Evolutionary conservation across 2,888 invertebrate genomes (phyloP).

Genomic region (Labia minor): DNA sequence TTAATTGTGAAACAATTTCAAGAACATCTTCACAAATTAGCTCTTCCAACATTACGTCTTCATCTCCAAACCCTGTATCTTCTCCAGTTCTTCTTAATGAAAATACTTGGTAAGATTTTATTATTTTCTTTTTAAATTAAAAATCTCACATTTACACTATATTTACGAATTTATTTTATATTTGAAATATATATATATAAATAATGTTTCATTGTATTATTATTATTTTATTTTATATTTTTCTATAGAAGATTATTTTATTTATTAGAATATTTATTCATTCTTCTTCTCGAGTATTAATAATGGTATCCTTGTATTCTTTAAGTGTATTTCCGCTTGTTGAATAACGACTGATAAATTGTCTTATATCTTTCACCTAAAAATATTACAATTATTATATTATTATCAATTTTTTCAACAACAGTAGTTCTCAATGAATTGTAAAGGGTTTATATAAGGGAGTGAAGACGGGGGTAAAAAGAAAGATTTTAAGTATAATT

Average conservation of each 20-base stretch:
- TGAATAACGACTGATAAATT: background rate
- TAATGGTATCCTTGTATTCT: background rate
- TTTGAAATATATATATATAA: too few species aligned
- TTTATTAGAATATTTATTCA: background rate
- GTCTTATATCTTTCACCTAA: background rate
- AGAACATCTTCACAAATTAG: background rate
- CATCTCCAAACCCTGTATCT: background rate
- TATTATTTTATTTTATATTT: too few species aligned
- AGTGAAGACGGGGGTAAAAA: too few species aligned
- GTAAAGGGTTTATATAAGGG: too few species aligned
- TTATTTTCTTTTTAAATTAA: too few species aligned
- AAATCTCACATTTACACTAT: too few species aligned
- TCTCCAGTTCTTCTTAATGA: background rate
- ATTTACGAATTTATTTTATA: too few species aligned
- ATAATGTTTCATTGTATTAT: too few species aligned
- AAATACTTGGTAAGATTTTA: background rate
- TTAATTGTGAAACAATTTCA: background rate
- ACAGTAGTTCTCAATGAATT: too few species aligned
- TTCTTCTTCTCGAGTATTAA: background rate
- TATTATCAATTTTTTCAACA: too few species aligned
- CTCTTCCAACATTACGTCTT: background rate
- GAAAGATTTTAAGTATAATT: too few species aligned
- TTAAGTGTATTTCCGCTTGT: background rate
- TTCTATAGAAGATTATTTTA: too few species aligned
- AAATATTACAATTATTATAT: background rate